Conservation (phyloP, 2,888 invertebrate genomes). For the Geotrupes spiniger region DNA sequence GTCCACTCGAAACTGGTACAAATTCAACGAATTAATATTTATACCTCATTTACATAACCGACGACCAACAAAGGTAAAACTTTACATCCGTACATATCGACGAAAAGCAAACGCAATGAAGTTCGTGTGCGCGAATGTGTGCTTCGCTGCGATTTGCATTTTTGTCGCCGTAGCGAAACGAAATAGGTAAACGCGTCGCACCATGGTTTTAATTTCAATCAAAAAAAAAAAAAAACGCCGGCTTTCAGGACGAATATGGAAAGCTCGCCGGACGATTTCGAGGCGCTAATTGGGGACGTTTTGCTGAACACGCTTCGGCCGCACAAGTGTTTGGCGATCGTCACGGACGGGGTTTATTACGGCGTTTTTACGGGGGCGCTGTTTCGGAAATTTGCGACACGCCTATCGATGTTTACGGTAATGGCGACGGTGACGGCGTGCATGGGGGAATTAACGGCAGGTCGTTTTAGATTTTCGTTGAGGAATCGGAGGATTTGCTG, state of each 20-base stretch:
- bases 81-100: neutral
- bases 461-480: constrained; percentile 53
- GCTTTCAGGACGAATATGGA: neutral
- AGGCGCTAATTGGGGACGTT: constrained; percentile 38
- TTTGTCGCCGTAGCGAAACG: no score
- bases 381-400: constrained; percentile 48
- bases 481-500: constrained; percentile 63
- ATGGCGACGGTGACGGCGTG: no score
- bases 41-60: constrained; percentile 23
- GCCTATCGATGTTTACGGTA: constrained; percentile 57
- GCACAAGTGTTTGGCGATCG: constrained; percentile 53
- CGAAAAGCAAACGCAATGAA: neutral
- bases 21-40: constrained; percentile 18
- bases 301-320: constrained; percentile 41
- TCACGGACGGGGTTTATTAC: constrained; percentile 56
- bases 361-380: constrained; percentile 54
- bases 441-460: constrained; percentile 12
- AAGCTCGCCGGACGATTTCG: constrained; percentile 24
- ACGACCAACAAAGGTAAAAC: neutral
- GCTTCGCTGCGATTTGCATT: no score
- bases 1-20: no score
- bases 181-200: no score
- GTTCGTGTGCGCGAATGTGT: neutral
- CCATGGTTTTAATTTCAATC: no score
- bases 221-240: no score